Percentiles rank a stretch among this genome's conserved stretches.
phyloP scores from a whole-genome alignment of 2,888 invertebrate genomes.

The Scaptomyza flava region DNA sequence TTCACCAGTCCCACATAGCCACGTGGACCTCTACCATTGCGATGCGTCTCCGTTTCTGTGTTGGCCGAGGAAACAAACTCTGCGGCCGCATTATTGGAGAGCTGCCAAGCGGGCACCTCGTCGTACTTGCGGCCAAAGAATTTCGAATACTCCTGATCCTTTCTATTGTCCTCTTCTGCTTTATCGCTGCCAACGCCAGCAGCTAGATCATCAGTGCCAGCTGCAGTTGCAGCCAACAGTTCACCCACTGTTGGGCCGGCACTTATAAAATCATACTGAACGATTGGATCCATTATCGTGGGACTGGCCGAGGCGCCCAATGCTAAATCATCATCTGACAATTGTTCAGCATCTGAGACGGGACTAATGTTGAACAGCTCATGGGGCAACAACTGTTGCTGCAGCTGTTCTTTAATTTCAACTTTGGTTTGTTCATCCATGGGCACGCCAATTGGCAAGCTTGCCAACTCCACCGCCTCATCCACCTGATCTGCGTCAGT shows the following conservation, averaged over 20 bases:
- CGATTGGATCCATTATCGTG: constrained; percentile 54
- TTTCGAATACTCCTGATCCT: constrained; percentile 28
- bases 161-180: constrained; percentile 26
- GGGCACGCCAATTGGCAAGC: constrained; percentile 14
- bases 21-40: constrained; percentile 32
- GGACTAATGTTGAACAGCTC: constrained; percentile 81
- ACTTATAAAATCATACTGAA: constrained; percentile 35
- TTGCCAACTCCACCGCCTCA: constrained; percentile 16
- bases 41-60: constrained; percentile 45
- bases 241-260: constrained; percentile 42
- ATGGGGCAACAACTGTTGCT: constrained; percentile 41
- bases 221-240: constrained; percentile 27
- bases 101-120: constrained; percentile 48
- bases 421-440: constrained; percentile 50
- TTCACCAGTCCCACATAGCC: constrained; percentile 92
- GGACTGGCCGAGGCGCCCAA: constrained; percentile 85
- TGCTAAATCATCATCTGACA: constrained; percentile 83
- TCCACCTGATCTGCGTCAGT: constrained; percentile 12
- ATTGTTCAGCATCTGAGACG: constrained; percentile 79
- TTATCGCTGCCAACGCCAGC: constrained; percentile 11
- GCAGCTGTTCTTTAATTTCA: constrained; percentile 48
- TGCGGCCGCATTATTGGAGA: constrained; percentile 15
- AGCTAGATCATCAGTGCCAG: constrained; percentile 15
- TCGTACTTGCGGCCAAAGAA: constrained; percentile 55
- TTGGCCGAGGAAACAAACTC: constrained; percentile 53